These are phyloP conservation scores for Belonocnema kinseyi DNA, from an alignment of 1,140 invertebrate genomes.

Conservation along the genomic window DNA sequence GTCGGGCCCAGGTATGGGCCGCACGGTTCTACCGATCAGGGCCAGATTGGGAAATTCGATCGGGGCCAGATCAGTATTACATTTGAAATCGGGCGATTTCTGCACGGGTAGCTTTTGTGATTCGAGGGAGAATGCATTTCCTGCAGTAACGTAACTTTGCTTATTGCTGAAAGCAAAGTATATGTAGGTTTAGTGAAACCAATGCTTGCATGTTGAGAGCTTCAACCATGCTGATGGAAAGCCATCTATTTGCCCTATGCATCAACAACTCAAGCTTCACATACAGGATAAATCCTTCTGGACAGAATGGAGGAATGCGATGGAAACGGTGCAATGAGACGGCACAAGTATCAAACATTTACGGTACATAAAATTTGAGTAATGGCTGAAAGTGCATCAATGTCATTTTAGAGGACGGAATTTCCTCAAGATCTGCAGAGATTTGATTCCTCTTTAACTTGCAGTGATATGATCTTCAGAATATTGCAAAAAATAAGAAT, in stretches of 20 bases:
- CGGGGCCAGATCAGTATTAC: no score
- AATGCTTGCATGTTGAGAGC: neutral
- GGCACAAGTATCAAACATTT: constrained; percentile 22
- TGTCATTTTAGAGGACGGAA: neutral
- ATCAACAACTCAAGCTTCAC: constrained; percentile 20
- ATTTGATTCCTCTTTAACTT: no score
- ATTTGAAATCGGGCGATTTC: no score
- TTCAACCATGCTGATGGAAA: constrained; percentile 10
- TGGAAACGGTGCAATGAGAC: neutral
- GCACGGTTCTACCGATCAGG: no score
- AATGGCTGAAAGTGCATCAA: constrained; percentile 3
- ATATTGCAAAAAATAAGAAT: no score
- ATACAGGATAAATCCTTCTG: constrained; percentile 24
- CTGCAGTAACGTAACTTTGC: constrained; percentile 14
- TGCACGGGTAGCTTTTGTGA: constrained; percentile 27
- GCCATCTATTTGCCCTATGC: constrained; percentile 21
- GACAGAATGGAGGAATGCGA: constrained; percentile 15
- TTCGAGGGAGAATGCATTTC: neutral
- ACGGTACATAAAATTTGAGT: neutral
- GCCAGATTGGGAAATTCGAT: no score
- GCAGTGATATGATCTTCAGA: no score
- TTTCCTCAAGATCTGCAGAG: neutral
- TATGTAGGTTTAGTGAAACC: constrained; percentile 20
- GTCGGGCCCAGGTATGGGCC: no score
- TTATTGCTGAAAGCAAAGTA: constrained; percentile 13